Conservation (phyloP, 2,113 vertebrate species). For the Oreochromis tanganicae region DNA sequence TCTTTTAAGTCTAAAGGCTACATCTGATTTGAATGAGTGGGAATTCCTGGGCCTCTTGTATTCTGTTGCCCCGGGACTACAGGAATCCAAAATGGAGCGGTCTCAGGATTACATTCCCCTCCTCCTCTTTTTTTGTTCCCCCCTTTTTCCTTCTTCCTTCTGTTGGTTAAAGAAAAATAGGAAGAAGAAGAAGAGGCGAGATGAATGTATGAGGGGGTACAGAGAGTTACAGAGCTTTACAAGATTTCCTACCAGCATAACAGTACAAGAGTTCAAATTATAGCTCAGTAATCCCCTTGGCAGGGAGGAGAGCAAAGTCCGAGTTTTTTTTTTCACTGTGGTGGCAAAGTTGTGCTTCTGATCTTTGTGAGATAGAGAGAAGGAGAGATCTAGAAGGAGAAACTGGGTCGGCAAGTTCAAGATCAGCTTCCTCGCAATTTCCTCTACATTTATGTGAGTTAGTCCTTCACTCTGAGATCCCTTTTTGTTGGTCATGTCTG, state of each 20-base stretch:
- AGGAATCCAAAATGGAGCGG: conserved; percentile 62
- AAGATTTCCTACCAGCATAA: conserved; percentile 34
- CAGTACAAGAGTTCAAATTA: conserved; percentile 49
- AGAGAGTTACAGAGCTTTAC: neutral
- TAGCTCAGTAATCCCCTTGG: conserved; percentile 22
- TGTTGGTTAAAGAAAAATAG: neutral
- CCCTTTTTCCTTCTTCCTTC: conserved; percentile 19
- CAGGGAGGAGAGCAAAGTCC: conserved; percentile 20
- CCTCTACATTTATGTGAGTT: neutral
- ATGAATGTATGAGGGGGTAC: neutral
- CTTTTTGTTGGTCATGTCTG: neutral
- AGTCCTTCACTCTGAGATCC: neutral
- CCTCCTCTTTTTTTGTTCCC: conserved; percentile 38
- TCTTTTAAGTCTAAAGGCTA: neutral
- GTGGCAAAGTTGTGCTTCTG: neutral
- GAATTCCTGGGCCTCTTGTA: conserved; percentile 58
- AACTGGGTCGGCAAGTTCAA: neutral
- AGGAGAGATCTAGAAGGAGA: neutral
- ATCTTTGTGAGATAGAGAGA: neutral
- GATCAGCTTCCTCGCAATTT: neutral
- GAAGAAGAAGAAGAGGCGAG: neutral
- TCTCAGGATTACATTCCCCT: conserved; percentile 56
- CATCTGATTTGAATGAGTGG: conserved; percentile 61
- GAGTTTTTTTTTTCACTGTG: neutral
- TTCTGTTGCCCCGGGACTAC: conserved; percentile 52